Evolutionary conservation across 2,113 vertebrate species (phyloP).

Genomic region (Leptodactylus fuscus): DNA sequence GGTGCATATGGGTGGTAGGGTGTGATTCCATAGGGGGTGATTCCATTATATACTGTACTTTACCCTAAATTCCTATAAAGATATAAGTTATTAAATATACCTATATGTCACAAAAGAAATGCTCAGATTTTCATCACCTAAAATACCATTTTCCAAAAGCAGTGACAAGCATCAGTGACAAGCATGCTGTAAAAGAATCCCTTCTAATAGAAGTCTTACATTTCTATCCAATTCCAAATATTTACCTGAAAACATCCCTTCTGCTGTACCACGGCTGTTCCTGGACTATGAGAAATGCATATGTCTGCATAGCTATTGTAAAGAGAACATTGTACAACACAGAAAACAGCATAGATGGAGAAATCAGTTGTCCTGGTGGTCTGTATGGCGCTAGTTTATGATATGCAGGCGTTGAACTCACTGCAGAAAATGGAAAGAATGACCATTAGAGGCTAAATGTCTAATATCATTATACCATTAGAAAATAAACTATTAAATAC

Average conservation of each 20-base stretch:
- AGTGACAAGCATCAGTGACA: no score
- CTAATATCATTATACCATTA: background rate
- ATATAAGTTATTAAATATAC: no score
- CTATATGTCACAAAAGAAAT: no score
- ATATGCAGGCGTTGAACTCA: slow-evolving; percentile 77
- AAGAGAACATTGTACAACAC: slow-evolving; percentile 76
- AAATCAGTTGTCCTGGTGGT: slow-evolving; percentile 74
- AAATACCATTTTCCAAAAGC: no score
- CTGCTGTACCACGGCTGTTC: slow-evolving; percentile 76
- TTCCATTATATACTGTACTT: no score
- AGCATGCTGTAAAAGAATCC: no score
- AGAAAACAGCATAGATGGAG: slow-evolving; percentile 78
- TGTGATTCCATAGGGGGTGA: no score
- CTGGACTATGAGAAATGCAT: slow-evolving; percentile 76
- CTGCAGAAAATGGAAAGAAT: slow-evolving; percentile 62
- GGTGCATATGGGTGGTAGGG: no score
- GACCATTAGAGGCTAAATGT: background rate
- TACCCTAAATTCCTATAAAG: no score
- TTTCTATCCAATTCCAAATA: background rate
- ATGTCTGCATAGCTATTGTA: slow-evolving; percentile 74
- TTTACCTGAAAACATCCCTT: slow-evolving; percentile 57
- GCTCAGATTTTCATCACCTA: no score
- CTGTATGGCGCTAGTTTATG: slow-evolving; percentile 76
- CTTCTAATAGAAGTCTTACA: no score
- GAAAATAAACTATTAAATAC: background rate